Conservation (phyloP, 1,140 invertebrate species). For the Scaptomyza pallida region DNA sequence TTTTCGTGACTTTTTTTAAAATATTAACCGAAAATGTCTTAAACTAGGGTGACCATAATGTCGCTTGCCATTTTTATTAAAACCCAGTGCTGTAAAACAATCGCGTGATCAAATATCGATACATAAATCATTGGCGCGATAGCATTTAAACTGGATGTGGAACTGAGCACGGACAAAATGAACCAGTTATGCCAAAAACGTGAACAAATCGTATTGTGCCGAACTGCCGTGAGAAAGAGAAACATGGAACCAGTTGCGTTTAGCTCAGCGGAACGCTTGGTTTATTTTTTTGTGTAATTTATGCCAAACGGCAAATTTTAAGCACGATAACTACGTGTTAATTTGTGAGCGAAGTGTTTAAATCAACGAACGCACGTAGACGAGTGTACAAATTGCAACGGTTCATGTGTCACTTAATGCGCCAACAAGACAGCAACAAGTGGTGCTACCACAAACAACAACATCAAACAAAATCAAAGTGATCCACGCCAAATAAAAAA, state of each 20-base stretch:
- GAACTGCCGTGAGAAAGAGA: too few species aligned
- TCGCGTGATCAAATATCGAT: neutral
- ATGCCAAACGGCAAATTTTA: conserved; percentile 18
- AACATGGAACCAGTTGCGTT: too few species aligned
- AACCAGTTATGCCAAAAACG: neutral
- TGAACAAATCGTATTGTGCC: too few species aligned
- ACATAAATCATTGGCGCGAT: neutral
- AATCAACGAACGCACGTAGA: conserved; percentile 17
- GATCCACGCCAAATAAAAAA: conserved; percentile 32
- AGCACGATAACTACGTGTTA: conserved; percentile 30
- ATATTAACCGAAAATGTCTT: neutral
- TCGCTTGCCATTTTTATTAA: neutral
- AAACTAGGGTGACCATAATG: too few species aligned
- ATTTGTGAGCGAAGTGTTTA: conserved; percentile 26
- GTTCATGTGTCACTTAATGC: conserved; percentile 44
- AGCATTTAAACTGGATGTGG: conserved; percentile 2
- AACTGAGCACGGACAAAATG: conserved; percentile 10
- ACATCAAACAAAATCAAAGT: conserved; percentile 20
- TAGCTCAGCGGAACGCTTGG: conserved; percentile 20
- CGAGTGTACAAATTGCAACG: conserved; percentile 5
- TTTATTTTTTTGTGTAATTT: conserved; percentile 30
- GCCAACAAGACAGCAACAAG: conserved; percentile 50
- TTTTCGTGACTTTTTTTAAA: neutral
- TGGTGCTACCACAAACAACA: conserved; percentile 41
- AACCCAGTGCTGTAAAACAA: neutral